Percentiles rank a stretch among this genome's conserved stretches.
Conservation (phyloP, 1,140 invertebrate species). For the Vanessa atalanta region DNA sequence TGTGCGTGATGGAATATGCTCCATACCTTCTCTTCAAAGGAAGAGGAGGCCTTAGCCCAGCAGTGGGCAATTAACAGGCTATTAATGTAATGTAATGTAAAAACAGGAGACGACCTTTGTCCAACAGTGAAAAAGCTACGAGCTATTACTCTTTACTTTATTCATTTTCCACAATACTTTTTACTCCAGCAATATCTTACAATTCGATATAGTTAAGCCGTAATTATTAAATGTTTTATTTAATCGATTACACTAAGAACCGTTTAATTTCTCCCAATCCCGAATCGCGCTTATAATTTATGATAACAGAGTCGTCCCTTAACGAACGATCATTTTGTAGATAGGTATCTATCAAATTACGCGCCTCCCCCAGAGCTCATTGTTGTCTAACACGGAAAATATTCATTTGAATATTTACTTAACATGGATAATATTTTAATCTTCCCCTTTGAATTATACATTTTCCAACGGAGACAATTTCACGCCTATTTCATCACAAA, state of each 20-base stretch:
- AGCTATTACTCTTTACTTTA: no score
- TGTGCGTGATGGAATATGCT: no score
- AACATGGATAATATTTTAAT: constrained; percentile 83
- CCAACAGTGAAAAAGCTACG: no score
- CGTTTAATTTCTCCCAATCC: constrained; percentile 70
- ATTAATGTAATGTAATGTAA: no score
- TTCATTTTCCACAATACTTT: no score
- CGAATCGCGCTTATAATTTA: constrained; percentile 77
- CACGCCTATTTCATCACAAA: constrained; percentile 67
- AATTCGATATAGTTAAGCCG: no score
- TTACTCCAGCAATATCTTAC: not conserved
- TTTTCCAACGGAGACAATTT: constrained; percentile 80
- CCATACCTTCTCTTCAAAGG: no score
- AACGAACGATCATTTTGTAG: constrained; percentile 77
- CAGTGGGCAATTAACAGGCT: no score
- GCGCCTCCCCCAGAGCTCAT: constrained; percentile 58
- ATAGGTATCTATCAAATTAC: constrained; percentile 79
- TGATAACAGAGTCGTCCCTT: constrained; percentile 74
- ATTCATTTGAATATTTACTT: constrained; percentile 83
- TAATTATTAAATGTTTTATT: not conserved
- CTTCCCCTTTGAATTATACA: constrained; percentile 81
- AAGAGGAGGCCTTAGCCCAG: no score
- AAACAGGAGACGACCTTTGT: no score
- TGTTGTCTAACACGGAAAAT: constrained; percentile 81
- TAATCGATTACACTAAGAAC: constrained; percentile 24